Base-by-base conservation (phyloP, 2,888 invertebrate genomes). In the Melanargia galathea region DNA sequence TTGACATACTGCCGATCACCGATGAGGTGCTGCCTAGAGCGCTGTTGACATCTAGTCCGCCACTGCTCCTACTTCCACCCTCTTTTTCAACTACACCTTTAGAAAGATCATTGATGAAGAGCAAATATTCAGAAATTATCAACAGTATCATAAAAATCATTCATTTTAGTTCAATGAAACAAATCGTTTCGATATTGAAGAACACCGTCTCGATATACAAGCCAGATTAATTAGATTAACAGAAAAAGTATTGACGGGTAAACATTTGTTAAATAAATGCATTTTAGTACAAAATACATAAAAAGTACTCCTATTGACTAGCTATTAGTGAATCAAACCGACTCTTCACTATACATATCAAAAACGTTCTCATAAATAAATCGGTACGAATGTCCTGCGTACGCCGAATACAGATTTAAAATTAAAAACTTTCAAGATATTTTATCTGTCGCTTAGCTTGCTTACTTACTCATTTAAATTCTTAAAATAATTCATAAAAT, bases 291-390 rank as follows among this genome's bases (percentile, higher is more conserved):
- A 57, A 61, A 64, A 64, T 64, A 58, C 40, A 58, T n/a, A 54
- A 40, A 38, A 22, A 51, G 45, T 57, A 64, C 62, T 45, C 7
- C 40, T 62, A 62, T 43, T 64, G 64, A 64, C 64, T 64, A 64
- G 64, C 52, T 48, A 62, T 54, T 33, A 48, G 18, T 61, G 18
- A 45, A 54, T 16, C 20, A 33, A 54, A 54, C 35, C 35, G 1
- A 18, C 11, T 18, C 3, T 16, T 16, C 16, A 43, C 16, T 18
- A 43, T 16, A 18, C 40, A 13, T 10, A 13, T 38, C 3, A 38
- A 8, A 30, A 11, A 35, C n/a, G n/a, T 16, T 38, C 6, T 16
- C 38, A n/a, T 6, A n/a, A 38, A 38, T 38, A 38, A 38, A 38
- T 35, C 35, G 13, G 3, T 35, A 35, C 13, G 11, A 1, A n/a